Evolutionary conservation across 2,797 vertebrate species (phyloP).

Genomic region (Eupleurogrammus muticus): DNA sequence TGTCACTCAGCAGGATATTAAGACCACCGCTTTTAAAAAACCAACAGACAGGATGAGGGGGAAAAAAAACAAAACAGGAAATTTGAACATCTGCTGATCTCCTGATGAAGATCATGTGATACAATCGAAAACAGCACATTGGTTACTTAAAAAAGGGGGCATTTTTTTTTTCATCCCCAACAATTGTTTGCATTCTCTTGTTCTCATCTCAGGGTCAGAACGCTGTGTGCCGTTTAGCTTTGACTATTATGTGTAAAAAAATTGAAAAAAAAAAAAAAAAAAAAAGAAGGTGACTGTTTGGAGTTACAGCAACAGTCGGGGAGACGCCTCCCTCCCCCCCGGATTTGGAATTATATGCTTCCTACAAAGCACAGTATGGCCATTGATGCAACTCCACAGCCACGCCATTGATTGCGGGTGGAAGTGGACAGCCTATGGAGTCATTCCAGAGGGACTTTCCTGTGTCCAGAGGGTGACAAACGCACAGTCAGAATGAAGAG

Average conservation of each 20-base stretch:
- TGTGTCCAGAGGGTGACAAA: conserved; percentile 42
- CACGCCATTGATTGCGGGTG: conserved; percentile 48
- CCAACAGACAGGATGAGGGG: neutral
- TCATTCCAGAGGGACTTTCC: conserved; percentile 50
- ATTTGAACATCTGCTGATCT: neutral
- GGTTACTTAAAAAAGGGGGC: neutral
- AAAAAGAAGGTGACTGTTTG: too few relatives aligned
- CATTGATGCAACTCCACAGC: conserved; percentile 66
- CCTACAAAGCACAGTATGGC: conserved; percentile 50
- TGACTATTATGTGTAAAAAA: conserved; percentile 30
- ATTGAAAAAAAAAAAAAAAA: too few relatives aligned
- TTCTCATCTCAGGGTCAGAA: conserved; percentile 28
- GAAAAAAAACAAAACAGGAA: neutral
- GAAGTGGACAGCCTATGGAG: conserved; percentile 48
- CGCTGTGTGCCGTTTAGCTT: conserved; percentile 42
- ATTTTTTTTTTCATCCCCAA: neutral
- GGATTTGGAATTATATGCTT: conserved; percentile 41
- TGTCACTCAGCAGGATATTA: neutral
- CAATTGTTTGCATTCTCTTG: conserved; percentile 22
- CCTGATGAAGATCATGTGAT: conserved; percentile 5
- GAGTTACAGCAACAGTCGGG: conserved; percentile 26
- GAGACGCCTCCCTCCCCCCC: conserved; percentile 28
- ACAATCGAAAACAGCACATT: neutral
- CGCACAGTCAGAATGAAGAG: conserved; percentile 32
- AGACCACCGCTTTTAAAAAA: neutral